Base-by-base conservation (phyloP, 2,113 vertebrate species). In the Dicrurus megarhynchus region DNA sequence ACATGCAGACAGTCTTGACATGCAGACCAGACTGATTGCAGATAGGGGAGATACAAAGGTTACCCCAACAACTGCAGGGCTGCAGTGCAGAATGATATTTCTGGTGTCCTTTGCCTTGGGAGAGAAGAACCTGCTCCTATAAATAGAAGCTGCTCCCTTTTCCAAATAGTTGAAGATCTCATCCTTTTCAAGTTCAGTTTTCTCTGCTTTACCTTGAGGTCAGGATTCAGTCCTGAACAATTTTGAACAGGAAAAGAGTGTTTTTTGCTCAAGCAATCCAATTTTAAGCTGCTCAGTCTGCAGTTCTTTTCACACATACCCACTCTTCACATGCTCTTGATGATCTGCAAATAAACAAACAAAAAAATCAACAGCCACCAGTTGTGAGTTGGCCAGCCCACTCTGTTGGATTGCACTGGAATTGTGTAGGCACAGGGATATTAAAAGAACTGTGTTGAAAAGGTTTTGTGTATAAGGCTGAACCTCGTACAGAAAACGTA, bases 341-440 rank as follows among this genome's bases (percentile, higher is more conserved):
- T 97, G 96, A 97, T 97, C 97, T 95, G 96, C 97, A 97, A 97
- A 97, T 97, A 97, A 97, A 97, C 97, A 97, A 97, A 97, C 95
- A 97, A 96, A 96, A 96, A 97, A 97, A 97, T 97, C 96, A 97
- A 95, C 96, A 97, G 90, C 95, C 94, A 97, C 95, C 96, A 97
- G 96, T 97, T 97, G 97, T 97, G 94, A 96, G 90, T 95, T 95
- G 94, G 96, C 96, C 91, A 93, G 95, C 97, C 96, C 90, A 94
- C 95, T 95, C 97, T 84, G 89, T 97, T 96, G 95, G 95, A 96
- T 95, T 94, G 93, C 91, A 94, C 96, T 96, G 96, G 96, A 97
- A 95, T 97, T 93, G 93, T 97, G 96, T 96, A 97, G 91, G 95
- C 95, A 97, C 87, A 75, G 88, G 96, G 95, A 94, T 96, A 96